Percentiles rank a stretch among this genome's conserved stretches.
These are phyloP conservation scores for Sparus aurata DNA, from an alignment of 2,797 vertebrate species.

Conservation along the genomic window DNA sequence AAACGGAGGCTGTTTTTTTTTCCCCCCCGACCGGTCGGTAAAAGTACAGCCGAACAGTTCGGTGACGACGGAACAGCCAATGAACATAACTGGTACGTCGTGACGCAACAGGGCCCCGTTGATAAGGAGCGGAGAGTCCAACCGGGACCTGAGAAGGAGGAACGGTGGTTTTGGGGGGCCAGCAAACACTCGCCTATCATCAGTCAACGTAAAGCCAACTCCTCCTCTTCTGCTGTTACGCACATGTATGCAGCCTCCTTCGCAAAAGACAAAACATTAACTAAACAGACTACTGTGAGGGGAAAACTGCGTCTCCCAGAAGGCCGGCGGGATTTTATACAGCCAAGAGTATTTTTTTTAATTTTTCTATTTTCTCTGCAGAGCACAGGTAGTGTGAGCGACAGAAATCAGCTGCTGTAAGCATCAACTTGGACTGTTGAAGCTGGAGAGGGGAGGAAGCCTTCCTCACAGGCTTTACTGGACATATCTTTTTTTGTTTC, in stretches of 20 bases:
- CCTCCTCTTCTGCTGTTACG: conserved; percentile 86
- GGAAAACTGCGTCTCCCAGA: conserved; percentile 71
- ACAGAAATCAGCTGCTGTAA: conserved; percentile 48
- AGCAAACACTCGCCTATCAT: conserved; percentile 82
- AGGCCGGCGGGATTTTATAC: conserved; percentile 69
- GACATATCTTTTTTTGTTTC: conserved; percentile 54
- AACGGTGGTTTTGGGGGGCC: conserved; percentile 77
- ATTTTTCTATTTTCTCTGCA: conserved; percentile 31
- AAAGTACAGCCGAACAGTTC: conserved; percentile 80
- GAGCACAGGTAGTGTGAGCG: conserved; percentile 46
- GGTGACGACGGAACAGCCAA: conserved; percentile 88
- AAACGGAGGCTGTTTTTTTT: conserved; percentile 38
- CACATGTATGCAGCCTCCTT: conserved; percentile 76
- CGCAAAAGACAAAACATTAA: conserved; percentile 73
- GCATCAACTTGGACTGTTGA: conserved; percentile 73
- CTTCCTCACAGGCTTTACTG: conserved; percentile 52
- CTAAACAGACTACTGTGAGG: conserved; percentile 60
- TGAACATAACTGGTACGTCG: conserved; percentile 87
- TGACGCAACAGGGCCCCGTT: conserved; percentile 94
- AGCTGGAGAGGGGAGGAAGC: conserved; percentile 48
- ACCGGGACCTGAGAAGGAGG: conserved; percentile 89
- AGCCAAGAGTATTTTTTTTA: conserved; percentile 26
- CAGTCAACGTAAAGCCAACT: conserved; percentile 83
- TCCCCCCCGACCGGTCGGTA: conserved; percentile 56
- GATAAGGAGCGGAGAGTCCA: conserved; percentile 95